Evolutionary conservation across 2,888 invertebrate genomes (phyloP), one percentile per base, ranked within the genome.

Genomic region (Colostygia pectinataria): DNA sequence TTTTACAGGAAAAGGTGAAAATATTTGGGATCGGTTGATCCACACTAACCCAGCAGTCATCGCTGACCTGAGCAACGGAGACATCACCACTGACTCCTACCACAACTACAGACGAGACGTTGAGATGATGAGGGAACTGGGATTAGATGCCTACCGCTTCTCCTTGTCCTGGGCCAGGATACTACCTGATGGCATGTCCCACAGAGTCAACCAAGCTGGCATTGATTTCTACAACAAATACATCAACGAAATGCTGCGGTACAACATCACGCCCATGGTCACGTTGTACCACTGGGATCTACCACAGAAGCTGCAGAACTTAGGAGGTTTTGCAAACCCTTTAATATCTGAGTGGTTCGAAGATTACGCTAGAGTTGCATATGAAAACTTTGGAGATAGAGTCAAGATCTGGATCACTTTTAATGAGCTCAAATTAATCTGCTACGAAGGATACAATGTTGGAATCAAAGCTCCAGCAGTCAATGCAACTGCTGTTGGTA

Each of bases 111-210:
- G 91, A 59, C 91, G 93, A 8, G 91, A 91, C 60, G 84, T 91
- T 0, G 76, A 83, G 43, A 77, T 91, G 65, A 66, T 91, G 58
- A 74, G 80, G 38, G 78, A 90, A 55, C 67, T 91, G 0, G 85
- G 86, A 1, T 69, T 86, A 0, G 73, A 91, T 37, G 82, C 80
- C 31, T 91, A 92, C 65, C 74, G 92, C 4, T 92, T 92, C 68
- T 92, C 92, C 0, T 65, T 92, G n/a, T 89, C 93, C 8, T 94
- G 94, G 94, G 56, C 92, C 0, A 77, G 94, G 33, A 83, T 94
- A 20, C 71, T 93, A 10, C 93, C 93, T 0, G 87, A 83, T 29
- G 93, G 92, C n/a, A 74, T 84, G 13, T 48, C 82, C 1, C 81
- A 90, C 44, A 63, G 77, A 4, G 68, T 92, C 9, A 94, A 93